These are phyloP conservation scores for Catamblyrhynchus diadema DNA, from an alignment of 2,797 vertebrate species.

Conservation along the genomic window DNA sequence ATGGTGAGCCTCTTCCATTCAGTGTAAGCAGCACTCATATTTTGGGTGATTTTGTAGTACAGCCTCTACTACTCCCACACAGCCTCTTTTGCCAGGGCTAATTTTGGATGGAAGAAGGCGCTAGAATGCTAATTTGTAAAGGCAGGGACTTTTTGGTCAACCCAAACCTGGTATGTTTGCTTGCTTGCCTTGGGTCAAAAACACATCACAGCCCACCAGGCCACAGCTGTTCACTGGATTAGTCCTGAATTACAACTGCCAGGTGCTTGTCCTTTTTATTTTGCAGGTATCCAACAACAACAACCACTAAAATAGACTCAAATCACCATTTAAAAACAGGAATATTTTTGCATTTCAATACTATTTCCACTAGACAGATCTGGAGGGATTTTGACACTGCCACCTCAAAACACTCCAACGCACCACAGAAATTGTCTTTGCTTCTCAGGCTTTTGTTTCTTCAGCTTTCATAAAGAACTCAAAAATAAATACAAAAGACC, in stretches of 20 bases:
- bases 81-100: background rate
- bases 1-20: background rate
- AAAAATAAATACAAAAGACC: background rate
- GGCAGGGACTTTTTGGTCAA: background rate
- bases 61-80: background rate
- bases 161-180: background rate
- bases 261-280: background rate
- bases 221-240: background rate
- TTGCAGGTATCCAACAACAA: background rate
- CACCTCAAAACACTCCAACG: background rate
- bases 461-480: background rate
- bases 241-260: background rate
- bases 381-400: background rate
- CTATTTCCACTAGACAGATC: background rate
- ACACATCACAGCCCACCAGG: background rate
- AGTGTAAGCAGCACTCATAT: background rate
- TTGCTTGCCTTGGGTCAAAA: slow-evolving; percentile 10
- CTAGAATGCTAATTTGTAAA: background rate
- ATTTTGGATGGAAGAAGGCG: background rate
- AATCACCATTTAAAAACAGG: background rate
- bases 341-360: background rate
- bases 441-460: background rate
- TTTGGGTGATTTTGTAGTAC: background rate
- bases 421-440: background rate
- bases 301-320: background rate